Evolutionary conservation across 2,888 invertebrate species (phyloP), one percentile per base, ranked within the genome.

Genomic region (Napeogenes inachia): DNA sequence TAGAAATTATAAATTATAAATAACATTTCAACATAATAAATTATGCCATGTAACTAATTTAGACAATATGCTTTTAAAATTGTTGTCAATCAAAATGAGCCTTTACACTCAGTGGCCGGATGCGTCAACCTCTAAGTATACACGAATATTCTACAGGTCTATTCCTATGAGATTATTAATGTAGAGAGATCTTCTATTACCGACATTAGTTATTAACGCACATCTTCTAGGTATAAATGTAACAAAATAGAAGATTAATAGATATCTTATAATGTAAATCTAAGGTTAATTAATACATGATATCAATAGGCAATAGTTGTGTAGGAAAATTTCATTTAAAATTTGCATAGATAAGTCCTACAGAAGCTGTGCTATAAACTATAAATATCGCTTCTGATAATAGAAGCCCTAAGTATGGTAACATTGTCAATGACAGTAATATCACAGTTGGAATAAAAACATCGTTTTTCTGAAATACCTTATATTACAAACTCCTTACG

Each of bases 401-500:
- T 8, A 45, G 13, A 2, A 10, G 13, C 12, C 38, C n/a, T 53
- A 45, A 45, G 54, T 54, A 54, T 54, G 13, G 33, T 59, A 59
- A 33, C 13, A 54, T 42, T 35, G 59, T 64, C 56, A 47, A 47
- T 57, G 33, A 57, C 57, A 50, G 55, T 54, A 54, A 59, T 47
- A 60, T 56, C 8, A 38, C 56, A 21, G 32, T 54, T 21, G 13
- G 42, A 50, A 60, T 50, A 56, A 35, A 46, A 54, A 55, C 35
- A 60, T 56, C 56, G 46, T 62, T 62, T 55, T 57, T 55, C 54
- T 60, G 57, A 56, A 53, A 60, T 62, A 58, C 56, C 45, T 33
- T 21, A 60, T 60, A 54, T 60, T 56, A 60, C 38, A 68, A 72
- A 75, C 77, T 75, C 73, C 70, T 73, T 67, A 70, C 75, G 77